Evolutionary conservation across 1,140 invertebrate genomes (phyloP).

Genomic region (Zophobas atratus): DNA sequence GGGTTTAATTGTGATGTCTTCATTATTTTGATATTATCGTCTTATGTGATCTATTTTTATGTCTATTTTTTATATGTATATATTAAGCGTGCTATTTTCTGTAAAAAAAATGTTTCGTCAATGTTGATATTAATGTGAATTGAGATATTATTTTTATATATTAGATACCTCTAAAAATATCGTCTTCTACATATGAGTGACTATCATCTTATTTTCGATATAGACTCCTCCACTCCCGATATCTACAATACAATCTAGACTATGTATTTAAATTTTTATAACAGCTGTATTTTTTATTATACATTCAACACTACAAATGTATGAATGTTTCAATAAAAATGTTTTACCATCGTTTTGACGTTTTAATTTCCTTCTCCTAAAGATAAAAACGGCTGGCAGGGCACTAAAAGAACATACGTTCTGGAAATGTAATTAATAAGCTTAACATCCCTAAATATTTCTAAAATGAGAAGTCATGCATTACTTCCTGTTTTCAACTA

Average conservation of each 20-base stretch:
- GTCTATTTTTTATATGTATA: conserved; percentile 58
- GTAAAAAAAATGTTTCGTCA: conserved; percentile 52
- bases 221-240: conserved; percentile 35
- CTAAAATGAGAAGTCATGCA: conserved; percentile 38
- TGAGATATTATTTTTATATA: conserved; percentile 58
- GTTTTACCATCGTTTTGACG: conserved; percentile 23
- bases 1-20: conserved; percentile 52
- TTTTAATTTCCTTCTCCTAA: conserved; percentile 2
- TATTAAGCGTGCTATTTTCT: conserved; percentile 56
- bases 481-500: conserved; percentile 45
- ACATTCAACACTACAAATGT: conserved; percentile 43
- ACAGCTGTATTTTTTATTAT: conserved; percentile 47
- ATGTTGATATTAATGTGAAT: conserved; percentile 58
- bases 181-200: conserved; percentile 48
- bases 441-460: conserved; percentile 17
- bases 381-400: background rate
- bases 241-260: conserved; percentile 40
- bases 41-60: conserved; percentile 54
- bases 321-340: conserved; percentile 47
- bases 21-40: conserved; percentile 51
- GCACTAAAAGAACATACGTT: background rate
- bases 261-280: conserved; percentile 46
- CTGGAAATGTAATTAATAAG: conserved; percentile 14
- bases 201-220: conserved; percentile 41
- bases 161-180: conserved; percentile 45